Evolutionary conservation across 2,113 vertebrate species (phyloP), one percentile per base, ranked within the genome.

Genomic region (Cheilinus undulatus): DNA sequence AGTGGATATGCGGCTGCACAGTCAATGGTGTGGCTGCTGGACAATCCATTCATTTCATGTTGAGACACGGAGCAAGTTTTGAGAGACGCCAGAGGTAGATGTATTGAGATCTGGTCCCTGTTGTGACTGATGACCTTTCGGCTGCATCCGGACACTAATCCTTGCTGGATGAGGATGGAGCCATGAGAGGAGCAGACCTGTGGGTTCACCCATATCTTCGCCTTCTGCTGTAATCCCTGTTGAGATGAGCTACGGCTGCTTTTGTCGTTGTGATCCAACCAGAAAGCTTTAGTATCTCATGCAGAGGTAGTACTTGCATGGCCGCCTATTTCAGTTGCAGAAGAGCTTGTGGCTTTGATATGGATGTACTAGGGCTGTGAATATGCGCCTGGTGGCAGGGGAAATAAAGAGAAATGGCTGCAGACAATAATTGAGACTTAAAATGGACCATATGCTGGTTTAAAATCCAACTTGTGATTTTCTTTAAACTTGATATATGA

Each of bases 51-150:
- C 57, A 61, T 72, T 54, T 75, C 43, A 32, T 54, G 46, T 54
- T 53, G 56, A 63, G 69, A 78, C 68, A 50, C 32, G 48, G 12
- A 49, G 49, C 4, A 17, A 69, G 69, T 65, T 61, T 74, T 73
- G 28, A 48, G 46, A 74, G 56, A 42, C 23, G 28, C 49, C 49
- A 51, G 42, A 34, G 30, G 45, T 24, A 28, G 46, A 59, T 23
- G 40, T 45, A 65, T 61, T 46, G 70, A 54, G 62, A 77, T 50
- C 53, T 28, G 28, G 45, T 74, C 66, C 69, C 84, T 12, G 50
- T 38, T 30, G 78, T 46, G 68, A 68, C 52, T 49, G n/a, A 23
- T 73, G 79, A 86, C 82, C 82, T 88, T 86, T 90, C 22, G 62
- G 57, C 57, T 73, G 62, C 54, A 56, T 64, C 19, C 59, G 26